Conservation (phyloP, 2,113 vertebrate species). For the Microtus ochrogaster region DNA sequence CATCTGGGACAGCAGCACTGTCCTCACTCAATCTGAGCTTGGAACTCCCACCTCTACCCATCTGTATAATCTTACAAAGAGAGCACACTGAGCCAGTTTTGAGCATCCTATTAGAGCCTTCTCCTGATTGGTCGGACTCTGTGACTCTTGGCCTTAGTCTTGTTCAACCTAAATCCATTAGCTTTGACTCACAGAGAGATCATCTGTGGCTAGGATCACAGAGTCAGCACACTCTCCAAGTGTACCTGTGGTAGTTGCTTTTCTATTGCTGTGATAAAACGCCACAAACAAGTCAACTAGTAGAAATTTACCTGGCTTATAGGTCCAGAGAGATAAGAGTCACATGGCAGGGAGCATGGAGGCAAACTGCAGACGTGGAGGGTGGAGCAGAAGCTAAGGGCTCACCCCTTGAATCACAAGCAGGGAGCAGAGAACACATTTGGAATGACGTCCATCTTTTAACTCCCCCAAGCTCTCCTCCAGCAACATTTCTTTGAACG, state of each 20-base stretch:
- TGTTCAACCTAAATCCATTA: background rate
- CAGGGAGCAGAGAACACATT: background rate
- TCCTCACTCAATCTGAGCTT: background rate
- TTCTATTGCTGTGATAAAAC: slow-evolving; percentile 3
- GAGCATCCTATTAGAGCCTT: background rate
- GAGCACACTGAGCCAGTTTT: background rate
- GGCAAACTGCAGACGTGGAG: background rate
- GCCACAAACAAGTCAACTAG: background rate
- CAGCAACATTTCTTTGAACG: background rate
- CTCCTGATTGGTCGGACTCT: background rate
- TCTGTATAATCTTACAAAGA: background rate
- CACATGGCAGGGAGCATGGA: background rate
- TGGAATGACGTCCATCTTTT: background rate
- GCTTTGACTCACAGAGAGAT: slow-evolving; percentile 16
- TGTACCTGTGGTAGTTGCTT: background rate
- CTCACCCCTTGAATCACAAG: background rate
- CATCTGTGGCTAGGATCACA: background rate
- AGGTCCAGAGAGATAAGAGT: background rate
- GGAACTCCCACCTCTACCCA: background rate
- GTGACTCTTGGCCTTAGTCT: background rate
- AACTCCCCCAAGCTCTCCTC: background rate
- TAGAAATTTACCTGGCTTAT: background rate
- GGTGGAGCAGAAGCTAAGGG: background rate
- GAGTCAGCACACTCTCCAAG: background rate
- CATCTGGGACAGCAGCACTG: background rate